Percentiles rank a stretch among this genome's conserved stretches.
Evolutionary conservation across 2,888 invertebrate species (phyloP).

Genomic region (Sphaerophoria taeniata): DNA sequence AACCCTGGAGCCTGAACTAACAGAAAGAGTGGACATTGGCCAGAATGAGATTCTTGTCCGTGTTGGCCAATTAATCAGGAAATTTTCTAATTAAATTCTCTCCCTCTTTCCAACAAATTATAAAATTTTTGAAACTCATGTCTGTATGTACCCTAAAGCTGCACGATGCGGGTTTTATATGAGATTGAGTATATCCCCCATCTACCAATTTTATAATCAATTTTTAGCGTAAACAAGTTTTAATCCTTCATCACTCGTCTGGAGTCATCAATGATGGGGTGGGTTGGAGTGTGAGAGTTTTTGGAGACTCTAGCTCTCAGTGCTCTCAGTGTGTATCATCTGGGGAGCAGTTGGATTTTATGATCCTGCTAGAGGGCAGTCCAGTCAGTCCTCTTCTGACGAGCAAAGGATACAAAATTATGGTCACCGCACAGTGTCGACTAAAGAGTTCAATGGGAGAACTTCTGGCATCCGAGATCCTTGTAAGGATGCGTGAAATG

Average conservation of each 20-base stretch:
- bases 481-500: not conserved
- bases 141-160: conserved; percentile 22
- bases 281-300: not conserved
- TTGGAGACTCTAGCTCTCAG: conserved; percentile 22
- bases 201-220: conserved; percentile 50
- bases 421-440: conserved; percentile 37
- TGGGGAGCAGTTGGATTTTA: conserved; percentile 41
- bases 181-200: not conserved
- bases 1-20: conserved; percentile 13
- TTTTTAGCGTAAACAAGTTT: conserved; percentile 59
- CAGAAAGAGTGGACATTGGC: not conserved
- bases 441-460: conserved; percentile 40
- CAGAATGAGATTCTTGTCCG: conserved; percentile 21
- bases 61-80: conserved; percentile 54
- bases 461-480: conserved; percentile 33
- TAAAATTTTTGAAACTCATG: conserved; percentile 38
- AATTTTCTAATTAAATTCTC: conserved; percentile 68
- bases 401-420: conserved; percentile 44
- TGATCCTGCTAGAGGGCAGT: conserved; percentile 5
- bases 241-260: conserved; percentile 30
- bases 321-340: conserved; percentile 7
- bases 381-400: not conserved
- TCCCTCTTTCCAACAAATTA: conserved; percentile 22
- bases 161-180: conserved; percentile 33
- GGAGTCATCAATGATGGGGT: too few relatives aligned